Evolutionary conservation across 2,113 vertebrate genomes (phyloP), one percentile per base, ranked within the genome.

Genomic region (Bubo bubo): DNA sequence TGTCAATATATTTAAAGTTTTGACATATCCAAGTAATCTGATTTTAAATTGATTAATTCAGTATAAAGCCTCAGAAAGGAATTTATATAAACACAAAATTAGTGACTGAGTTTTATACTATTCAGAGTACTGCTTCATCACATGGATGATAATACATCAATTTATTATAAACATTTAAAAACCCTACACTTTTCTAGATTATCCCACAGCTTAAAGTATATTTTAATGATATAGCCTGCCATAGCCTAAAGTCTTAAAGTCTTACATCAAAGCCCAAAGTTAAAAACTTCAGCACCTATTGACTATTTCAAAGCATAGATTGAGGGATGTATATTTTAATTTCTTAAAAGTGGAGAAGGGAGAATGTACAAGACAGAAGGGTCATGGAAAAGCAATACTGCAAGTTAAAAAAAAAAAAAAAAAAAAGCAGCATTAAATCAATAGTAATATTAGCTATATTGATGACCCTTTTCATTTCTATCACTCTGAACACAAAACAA

Each of bases 361-460:
- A 85, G 35, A 43, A 88, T 10, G 22, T 35, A 30, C 62, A 92
- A 56, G 59, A 92, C 9, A 80, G 37, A 86, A 74, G 56, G 21
- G 75, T 12, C 53, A 80, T 23, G 6, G 56, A 55, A 66, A 86
- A 92, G 34, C 30, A 94, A 64, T 84, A 37, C 9, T 47, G 64
- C 37, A 95, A 95, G 45, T 52, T 35, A 35, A 52, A 94, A 50
- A 58, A 56, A 62, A 53, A 50, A 58, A 56, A 62, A 53, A 14
- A 37, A 74, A 83, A 22, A 12, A 37, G 11, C 70, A 76, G 56
- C 74, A 74, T 76, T 81, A 76, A 97, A 95, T 96, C 96, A 97
- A 96, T 94, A 96, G 47, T 73, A 83, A 71, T 93, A 97, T 95
- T 82, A 95, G 32, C 32, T 73, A 68, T 86, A 96, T 66, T 91